These are phyloP conservation scores for Sus cebifrons DNA, from an alignment of 2,797 vertebrate genomes.

Conservation along the genomic window DNA sequence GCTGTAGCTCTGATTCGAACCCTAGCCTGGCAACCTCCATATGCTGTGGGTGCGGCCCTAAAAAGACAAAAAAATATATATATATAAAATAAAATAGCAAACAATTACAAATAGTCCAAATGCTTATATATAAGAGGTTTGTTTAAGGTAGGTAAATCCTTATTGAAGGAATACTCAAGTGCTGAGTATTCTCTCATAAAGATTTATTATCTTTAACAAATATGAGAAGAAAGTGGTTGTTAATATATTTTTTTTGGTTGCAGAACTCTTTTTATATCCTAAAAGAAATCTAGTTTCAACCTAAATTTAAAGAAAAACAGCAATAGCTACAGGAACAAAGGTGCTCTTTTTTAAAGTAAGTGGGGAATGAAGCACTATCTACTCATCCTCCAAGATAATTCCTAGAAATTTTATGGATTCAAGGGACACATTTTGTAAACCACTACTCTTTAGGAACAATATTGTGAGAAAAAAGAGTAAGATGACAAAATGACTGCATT, in stretches of 20 bases:
- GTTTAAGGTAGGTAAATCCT: neutral
- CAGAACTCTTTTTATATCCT: constrained; percentile 16
- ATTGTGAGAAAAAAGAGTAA: neutral
- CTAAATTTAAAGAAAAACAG: constrained; percentile 60
- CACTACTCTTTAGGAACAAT: constrained; percentile 38
- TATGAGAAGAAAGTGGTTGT: neutral
- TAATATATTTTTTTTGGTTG: neutral
- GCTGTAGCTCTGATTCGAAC: no score
- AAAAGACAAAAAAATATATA: no score
- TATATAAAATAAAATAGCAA: constrained; percentile 36
- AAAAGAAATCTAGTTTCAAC: constrained; percentile 48
- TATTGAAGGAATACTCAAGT: constrained; percentile 26
- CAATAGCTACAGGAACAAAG: constrained; percentile 35
- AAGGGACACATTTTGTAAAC: constrained; percentile 58
- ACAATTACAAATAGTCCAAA: neutral
- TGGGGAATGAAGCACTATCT: neutral
- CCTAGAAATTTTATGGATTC: constrained; percentile 10
- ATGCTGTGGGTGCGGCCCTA: no score
- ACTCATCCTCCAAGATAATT: neutral
- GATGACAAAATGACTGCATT: neutral
- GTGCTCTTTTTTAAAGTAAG: constrained; percentile 2
- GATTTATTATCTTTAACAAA: constrained; percentile 14
- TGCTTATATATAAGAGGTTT: neutral
- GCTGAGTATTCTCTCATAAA: neutral
- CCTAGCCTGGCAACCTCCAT: no score